These are phyloP conservation scores for Drosophila paucipuncta DNA, from an alignment of 2,888 invertebrate species.

Conservation along the genomic window DNA sequence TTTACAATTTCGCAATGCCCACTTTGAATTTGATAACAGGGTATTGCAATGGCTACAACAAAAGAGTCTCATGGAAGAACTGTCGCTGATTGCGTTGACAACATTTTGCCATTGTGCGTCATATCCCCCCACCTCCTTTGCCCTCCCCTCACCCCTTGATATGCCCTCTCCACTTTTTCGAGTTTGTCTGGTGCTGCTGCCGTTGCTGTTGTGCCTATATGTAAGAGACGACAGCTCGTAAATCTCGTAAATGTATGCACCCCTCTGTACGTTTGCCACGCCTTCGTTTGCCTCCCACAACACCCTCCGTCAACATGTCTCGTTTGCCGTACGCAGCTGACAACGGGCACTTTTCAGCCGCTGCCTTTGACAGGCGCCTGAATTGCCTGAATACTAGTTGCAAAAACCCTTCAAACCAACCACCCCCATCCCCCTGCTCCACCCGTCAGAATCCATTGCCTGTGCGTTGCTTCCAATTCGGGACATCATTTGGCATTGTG, in stretches of 20 bases:
- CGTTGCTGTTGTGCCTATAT: slow-evolving; percentile 35
- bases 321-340: slow-evolving; percentile 35
- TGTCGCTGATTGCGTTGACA: slow-evolving; percentile 80
- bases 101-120: slow-evolving; percentile 78
- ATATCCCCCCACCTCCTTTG: slow-evolving; percentile 11
- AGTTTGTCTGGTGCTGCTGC: not conserved
- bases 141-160: slow-evolving; percentile 4
- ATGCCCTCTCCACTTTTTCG: not conserved
- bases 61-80: slow-evolving; percentile 33
- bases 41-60: slow-evolving; percentile 1
- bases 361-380: slow-evolving; percentile 56
- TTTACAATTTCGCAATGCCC: not conserved
- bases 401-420: slow-evolving; percentile 3
- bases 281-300: slow-evolving; percentile 22
- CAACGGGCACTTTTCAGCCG: slow-evolving; percentile 71
- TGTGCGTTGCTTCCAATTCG: slow-evolving; percentile 10
- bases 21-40: not conserved
- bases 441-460: not conserved
- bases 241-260: slow-evolving; percentile 80
- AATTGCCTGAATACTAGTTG: slow-evolving; percentile 31
- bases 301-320: slow-evolving; percentile 10
- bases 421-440: not conserved
- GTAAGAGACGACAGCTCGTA: slow-evolving; percentile 73
- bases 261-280: slow-evolving; percentile 59
- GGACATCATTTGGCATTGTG: slow-evolving; percentile 72